Evolutionary conservation across 2,113 vertebrate genomes (phyloP).

Genomic region (Seriola aureovittata): DNA sequence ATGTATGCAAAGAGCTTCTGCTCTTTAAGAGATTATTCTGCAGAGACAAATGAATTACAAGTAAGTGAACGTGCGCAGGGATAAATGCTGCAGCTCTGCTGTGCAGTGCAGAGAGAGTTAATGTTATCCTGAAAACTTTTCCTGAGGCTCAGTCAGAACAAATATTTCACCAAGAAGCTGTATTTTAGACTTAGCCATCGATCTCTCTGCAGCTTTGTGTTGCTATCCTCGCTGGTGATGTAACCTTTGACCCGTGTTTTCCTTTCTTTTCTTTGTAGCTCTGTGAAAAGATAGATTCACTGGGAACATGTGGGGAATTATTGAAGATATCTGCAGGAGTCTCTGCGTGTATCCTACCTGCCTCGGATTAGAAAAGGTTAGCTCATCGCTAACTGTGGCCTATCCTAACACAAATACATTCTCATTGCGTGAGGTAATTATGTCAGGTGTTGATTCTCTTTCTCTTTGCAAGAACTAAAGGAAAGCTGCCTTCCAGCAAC

Average conservation of each 20-base stretch:
- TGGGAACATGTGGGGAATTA: not conserved
- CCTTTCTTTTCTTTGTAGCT: not conserved
- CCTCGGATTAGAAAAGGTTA: not conserved
- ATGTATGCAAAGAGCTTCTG: slow-evolving; percentile 13
- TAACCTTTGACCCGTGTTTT: not conserved
- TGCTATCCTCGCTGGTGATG: not conserved
- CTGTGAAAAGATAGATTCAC: not conserved
- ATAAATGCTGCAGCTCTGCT: not conserved
- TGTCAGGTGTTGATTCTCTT: not conserved
- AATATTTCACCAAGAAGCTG: not conserved
- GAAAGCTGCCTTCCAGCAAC: not conserved
- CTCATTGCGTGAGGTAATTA: not conserved
- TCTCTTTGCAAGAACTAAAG: slow-evolving; percentile 3
- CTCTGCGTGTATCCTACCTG: not conserved
- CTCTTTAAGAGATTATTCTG: not conserved
- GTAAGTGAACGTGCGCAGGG: not conserved
- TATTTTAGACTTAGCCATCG: not conserved
- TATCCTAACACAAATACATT: slow-evolving; percentile 5
- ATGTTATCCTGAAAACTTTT: slow-evolving; percentile 18
- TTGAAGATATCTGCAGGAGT: not conserved
- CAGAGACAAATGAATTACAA: not conserved
- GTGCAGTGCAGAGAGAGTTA: slow-evolving; percentile 7
- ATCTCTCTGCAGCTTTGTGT: slow-evolving; percentile 16
- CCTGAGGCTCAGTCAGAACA: slow-evolving; percentile 19
- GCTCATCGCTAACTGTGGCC: slow-evolving; percentile 3